These are phyloP conservation scores for Dendrolimus houi DNA, from an alignment of 2,888 invertebrate species.

Conservation along the genomic window DNA sequence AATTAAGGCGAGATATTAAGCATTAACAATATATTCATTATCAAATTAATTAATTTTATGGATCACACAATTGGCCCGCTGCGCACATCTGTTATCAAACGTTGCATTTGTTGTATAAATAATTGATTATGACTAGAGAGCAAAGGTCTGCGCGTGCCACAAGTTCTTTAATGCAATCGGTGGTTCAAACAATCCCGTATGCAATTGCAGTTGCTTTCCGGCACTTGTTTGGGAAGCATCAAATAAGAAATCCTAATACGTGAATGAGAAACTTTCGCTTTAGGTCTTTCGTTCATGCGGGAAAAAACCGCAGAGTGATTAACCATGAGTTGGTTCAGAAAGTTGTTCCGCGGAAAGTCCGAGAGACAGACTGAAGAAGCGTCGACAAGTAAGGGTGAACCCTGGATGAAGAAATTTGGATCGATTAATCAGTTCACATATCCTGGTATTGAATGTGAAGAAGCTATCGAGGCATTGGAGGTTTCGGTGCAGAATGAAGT, in stretches of 20 bases:
- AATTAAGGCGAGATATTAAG: slow-evolving; percentile 4
- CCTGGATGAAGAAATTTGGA: slow-evolving; percentile 27
- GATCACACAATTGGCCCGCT: slow-evolving; percentile 51
- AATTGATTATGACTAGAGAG: slow-evolving; percentile 59
- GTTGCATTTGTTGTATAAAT: slow-evolving; percentile 54
- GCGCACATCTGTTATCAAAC: slow-evolving; percentile 49
- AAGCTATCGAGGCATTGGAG: slow-evolving; percentile 22
- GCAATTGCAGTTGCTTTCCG: slow-evolving; percentile 34
- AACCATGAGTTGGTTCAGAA: slow-evolving; percentile 81
- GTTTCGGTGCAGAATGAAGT: slow-evolving; percentile 31
- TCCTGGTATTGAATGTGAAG: slow-evolving; percentile 11
- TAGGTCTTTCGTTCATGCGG: slow-evolving; percentile 78
- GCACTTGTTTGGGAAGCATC: slow-evolving; percentile 28
- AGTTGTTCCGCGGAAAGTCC: slow-evolving; percentile 74
- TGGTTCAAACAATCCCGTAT: slow-evolving; percentile 14
- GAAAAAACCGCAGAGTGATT: slow-evolving; percentile 77
- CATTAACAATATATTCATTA: slow-evolving; percentile 36
- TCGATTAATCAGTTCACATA: slow-evolving; percentile 19
- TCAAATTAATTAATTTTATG: slow-evolving; percentile 50
- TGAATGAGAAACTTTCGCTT: slow-evolving; percentile 79
- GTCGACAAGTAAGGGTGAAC: slow-evolving; percentile 18
- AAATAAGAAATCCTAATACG: slow-evolving; percentile 23
- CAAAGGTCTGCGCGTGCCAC: slow-evolving; percentile 69
- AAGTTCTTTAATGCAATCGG: slow-evolving; percentile 27
- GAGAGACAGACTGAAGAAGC: slow-evolving; percentile 50